These are phyloP conservation scores for Meteorus sp. DNA, from an alignment of 1,140 invertebrate genomes.

Conservation along the genomic window DNA sequence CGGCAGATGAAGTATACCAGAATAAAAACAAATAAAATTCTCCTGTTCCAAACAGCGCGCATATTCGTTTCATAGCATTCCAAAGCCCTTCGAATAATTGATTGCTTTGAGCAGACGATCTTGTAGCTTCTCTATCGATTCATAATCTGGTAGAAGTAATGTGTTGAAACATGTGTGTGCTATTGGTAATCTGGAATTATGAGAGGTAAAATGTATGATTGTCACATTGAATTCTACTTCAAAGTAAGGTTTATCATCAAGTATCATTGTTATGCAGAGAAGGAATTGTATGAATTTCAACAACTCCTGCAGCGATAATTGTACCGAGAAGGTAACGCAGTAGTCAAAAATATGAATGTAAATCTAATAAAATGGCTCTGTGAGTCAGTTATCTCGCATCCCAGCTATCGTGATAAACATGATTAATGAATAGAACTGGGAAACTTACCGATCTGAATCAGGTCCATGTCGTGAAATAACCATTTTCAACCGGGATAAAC, in stretches of 20 bases:
- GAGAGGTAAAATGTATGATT: neutral
- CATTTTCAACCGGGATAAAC: constrained; percentile 86
- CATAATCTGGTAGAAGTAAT: constrained; percentile 88
- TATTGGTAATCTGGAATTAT: constrained; percentile 68
- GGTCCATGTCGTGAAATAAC: constrained; percentile 78
- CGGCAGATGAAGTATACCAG: neutral
- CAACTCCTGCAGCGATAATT: too few relatives aligned
- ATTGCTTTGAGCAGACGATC: constrained; percentile 90
- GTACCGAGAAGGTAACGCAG: too few relatives aligned
- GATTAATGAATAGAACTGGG: constrained; percentile 1
- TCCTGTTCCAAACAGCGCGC: constrained; percentile 1
- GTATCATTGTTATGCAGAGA: too few relatives aligned
- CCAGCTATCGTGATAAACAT: too few relatives aligned
- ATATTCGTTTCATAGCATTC: constrained; percentile 69
- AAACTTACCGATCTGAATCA: constrained; percentile 68
- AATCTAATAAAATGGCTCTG: too few relatives aligned
- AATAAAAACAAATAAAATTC: neutral
- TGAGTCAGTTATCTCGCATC: too few relatives aligned
- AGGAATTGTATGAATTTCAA: too few relatives aligned
- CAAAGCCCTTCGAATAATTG: constrained; percentile 84
- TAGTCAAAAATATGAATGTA: too few relatives aligned
- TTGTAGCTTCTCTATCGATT: constrained; percentile 78
- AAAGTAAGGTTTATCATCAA: too few relatives aligned
- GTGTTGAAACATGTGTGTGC: constrained; percentile 97
- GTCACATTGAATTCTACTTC: too few relatives aligned